Conservation (phyloP, 2,113 vertebrate species). For the Pagrus major region DNA sequence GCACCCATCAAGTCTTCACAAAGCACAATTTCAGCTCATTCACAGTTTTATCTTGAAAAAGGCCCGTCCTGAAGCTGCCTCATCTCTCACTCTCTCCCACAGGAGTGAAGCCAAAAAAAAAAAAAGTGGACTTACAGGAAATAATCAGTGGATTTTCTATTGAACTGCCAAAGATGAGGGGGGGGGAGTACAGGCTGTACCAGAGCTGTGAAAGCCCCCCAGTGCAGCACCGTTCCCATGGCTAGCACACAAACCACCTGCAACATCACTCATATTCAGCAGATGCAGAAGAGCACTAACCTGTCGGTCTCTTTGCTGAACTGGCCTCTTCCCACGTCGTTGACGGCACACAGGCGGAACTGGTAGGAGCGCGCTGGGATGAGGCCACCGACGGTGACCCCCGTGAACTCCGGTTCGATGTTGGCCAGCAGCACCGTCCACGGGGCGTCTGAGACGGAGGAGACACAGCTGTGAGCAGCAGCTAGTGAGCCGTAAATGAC, state of each 20-base stretch:
- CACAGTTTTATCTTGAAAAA: constrained; percentile 66
- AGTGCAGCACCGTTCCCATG: constrained; percentile 13
- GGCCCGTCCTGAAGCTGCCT: constrained; percentile 35
- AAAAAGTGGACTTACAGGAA: constrained; percentile 61
- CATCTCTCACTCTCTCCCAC: constrained; percentile 42
- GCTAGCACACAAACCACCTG: constrained; percentile 12
- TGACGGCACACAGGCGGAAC: constrained; percentile 95
- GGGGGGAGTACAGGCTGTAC: constrained; percentile 38
- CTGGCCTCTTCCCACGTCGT: constrained; percentile 95
- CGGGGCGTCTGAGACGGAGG: constrained; percentile 87
- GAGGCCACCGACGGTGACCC: constrained; percentile 89
- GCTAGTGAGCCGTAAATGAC: constrained; percentile 25
- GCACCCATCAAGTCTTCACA: constrained; percentile 70
- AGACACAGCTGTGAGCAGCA: constrained; percentile 28
- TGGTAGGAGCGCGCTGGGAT: constrained; percentile 96
- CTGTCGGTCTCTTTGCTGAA: constrained; percentile 97
- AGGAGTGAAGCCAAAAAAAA: constrained; percentile 55
- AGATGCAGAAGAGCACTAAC: constrained; percentile 78
- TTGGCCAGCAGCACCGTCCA: constrained; percentile 94
- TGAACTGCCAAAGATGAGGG: constrained; percentile 42
- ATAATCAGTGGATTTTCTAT: constrained; percentile 48
- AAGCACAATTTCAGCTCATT: constrained; percentile 73
- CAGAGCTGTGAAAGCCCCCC: constrained; percentile 41
- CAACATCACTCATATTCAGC: constrained; percentile 23
- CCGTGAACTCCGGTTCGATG: constrained; percentile 89